Evolutionary conservation across 2,888 invertebrate species (phyloP).

Genomic region (Ornithoptera priamus): DNA sequence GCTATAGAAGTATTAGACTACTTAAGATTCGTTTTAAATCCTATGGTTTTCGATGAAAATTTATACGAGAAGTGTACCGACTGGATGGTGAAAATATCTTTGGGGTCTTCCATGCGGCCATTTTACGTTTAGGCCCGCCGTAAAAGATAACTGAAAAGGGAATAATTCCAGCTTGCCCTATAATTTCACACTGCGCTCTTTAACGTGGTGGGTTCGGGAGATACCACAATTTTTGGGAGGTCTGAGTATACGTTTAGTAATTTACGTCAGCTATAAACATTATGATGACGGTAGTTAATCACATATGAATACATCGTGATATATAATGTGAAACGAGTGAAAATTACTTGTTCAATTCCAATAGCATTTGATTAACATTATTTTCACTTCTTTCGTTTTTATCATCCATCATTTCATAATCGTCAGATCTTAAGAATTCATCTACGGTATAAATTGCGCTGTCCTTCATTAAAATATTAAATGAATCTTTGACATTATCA

Average conservation of each 20-base stretch:
- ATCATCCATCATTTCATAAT: constrained; percentile 47
- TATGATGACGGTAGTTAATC: neutral
- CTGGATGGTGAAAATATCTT: constrained; percentile 81
- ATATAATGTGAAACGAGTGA: neutral
- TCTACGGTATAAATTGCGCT: constrained; percentile 47
- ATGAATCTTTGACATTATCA: constrained; percentile 38
- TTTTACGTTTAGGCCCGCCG: too few species aligned
- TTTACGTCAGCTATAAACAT: too few species aligned
- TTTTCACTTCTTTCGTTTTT: constrained; percentile 34
- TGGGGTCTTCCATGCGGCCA: constrained; percentile 39
- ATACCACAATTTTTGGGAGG: too few species aligned
- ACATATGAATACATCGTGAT: neutral
- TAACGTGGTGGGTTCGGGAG: too few species aligned
- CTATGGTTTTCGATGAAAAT: constrained; percentile 66
- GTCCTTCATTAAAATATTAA: constrained; percentile 41
- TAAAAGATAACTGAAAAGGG: too few species aligned
- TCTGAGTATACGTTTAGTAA: too few species aligned
- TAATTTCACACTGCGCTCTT: too few species aligned
- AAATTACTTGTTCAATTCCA: constrained; percentile 41
- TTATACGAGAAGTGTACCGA: constrained; percentile 70
- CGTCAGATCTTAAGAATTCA: constrained; percentile 43
- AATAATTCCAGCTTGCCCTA: too few species aligned
- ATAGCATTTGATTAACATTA: constrained; percentile 35
- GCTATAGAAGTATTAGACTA: constrained; percentile 75
- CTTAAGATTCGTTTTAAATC: constrained; percentile 65